Conservation (phyloP, 2,888 invertebrate species). For the Phlogophora meticulosa region DNA sequence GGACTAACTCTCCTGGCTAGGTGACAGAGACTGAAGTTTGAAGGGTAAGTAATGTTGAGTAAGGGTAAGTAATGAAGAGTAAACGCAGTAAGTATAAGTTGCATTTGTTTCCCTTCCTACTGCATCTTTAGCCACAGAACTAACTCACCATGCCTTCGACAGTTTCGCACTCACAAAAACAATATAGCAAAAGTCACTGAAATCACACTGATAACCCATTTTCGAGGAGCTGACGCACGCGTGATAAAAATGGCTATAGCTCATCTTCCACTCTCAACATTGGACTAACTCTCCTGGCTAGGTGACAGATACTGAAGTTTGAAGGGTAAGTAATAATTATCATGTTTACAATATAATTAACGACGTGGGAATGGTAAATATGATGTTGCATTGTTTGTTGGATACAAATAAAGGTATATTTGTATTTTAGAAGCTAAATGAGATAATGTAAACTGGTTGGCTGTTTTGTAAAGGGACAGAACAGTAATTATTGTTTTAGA, state of each 20-base stretch:
- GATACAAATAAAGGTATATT: conserved; percentile 20
- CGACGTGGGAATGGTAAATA: conserved; percentile 52
- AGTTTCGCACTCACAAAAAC: conserved; percentile 47
- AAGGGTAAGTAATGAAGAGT: too few species aligned
- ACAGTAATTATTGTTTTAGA: neutral
- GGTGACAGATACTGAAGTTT: neutral
- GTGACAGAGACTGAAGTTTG: neutral
- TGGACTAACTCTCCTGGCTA: neutral
- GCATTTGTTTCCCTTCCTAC: too few species aligned
- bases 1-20: neutral
- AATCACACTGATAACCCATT: conserved; percentile 27
- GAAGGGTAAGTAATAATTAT: conserved; percentile 35
- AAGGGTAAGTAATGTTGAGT: conserved; percentile 14
- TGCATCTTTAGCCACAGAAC: too few species aligned
- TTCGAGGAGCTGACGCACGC: conserved; percentile 17
- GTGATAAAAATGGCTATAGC: conserved; percentile 48
- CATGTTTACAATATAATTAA: conserved; percentile 39
- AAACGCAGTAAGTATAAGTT: too few species aligned
- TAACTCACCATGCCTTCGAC: conserved; percentile 58
- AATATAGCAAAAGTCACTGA: conserved; percentile 52
- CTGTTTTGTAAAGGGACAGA: neutral
- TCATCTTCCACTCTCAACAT: conserved; percentile 58
- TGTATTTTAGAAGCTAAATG: conserved; percentile 8
- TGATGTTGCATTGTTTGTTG: conserved; percentile 38
- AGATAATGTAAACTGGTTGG: conserved; percentile 3